These are phyloP conservation scores for Oikopleura albicans DNA, from an alignment of 23 tunicate genomes.

Conservation along the genomic window DNA sequence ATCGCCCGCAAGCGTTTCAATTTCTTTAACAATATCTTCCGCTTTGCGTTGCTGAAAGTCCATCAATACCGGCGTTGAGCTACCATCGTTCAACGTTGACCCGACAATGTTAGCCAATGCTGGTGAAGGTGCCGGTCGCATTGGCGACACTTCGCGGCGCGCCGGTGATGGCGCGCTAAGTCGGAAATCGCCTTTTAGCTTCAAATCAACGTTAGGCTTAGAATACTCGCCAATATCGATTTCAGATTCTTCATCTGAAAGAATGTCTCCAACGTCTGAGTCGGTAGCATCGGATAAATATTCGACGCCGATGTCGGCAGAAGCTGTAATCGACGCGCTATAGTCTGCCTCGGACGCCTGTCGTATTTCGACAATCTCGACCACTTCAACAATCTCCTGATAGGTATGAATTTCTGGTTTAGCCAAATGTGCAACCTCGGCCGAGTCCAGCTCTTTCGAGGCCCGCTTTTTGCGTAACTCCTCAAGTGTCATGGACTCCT, in stretches of 20 bases:
- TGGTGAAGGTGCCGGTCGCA: neutral
- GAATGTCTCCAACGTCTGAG: neutral
- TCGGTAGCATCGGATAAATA: neutral
- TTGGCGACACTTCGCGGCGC: neutral
- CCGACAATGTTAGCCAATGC: neutral
- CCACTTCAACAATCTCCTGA: neutral
- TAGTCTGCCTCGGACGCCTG: too few relatives aligned
- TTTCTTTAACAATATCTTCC: neutral
- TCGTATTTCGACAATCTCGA: too few relatives aligned
- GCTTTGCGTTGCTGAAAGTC: neutral
- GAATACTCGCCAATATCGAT: neutral
- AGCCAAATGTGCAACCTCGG: neutral
- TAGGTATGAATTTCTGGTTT: constrained; percentile 15
- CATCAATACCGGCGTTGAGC: neutral
- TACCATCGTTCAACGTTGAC: neutral
- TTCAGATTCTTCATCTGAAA: neutral
- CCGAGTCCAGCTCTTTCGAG: neutral
- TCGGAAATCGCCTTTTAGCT: neutral
- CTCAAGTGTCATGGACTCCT: neutral
- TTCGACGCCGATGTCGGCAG: too few relatives aligned
- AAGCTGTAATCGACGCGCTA: too few relatives aligned
- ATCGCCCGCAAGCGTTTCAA: neutral
- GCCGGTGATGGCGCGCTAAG: neutral
- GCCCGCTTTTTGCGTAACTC: neutral
- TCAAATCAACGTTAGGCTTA: neutral